phyloP scores from a whole-genome alignment of 2,113 vertebrate species.

The Neomonachus schauinslandi region DNA sequence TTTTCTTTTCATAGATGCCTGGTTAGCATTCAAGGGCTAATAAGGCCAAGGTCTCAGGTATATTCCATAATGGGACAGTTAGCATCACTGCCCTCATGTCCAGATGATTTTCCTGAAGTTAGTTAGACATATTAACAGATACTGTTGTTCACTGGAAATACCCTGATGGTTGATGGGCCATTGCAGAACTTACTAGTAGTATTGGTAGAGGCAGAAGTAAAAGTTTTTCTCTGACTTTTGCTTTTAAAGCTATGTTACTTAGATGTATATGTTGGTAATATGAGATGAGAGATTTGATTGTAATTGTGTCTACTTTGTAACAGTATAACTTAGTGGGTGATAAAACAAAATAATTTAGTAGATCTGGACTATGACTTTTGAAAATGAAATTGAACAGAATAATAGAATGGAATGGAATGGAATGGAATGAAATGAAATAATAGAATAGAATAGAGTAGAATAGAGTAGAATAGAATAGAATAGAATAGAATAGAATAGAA shows the following conservation, averaged over 20 bases:
- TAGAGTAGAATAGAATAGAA: background rate
- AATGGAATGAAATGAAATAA: background rate
- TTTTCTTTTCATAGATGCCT: background rate
- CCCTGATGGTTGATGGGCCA: background rate
- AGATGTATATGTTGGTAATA: background rate
- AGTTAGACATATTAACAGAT: background rate
- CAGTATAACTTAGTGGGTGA: slow-evolving; percentile 34
- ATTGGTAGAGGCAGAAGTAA: background rate
- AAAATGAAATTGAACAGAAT: slow-evolving; percentile 43
- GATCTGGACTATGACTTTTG: background rate
- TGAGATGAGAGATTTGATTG: background rate
- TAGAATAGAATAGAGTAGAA: background rate
- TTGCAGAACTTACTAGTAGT: background rate
- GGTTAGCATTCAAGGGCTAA: background rate
- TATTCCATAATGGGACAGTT: background rate
- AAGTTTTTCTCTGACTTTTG: background rate
- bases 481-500: background rate
- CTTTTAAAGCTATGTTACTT: background rate
- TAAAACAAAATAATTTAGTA: slow-evolving; percentile 45
- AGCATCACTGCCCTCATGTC: background rate
- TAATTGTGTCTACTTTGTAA: background rate
- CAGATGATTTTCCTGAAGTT: background rate
- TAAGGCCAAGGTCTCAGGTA: background rate
- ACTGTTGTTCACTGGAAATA: background rate
- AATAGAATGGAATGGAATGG: background rate